These are phyloP conservation scores for Euproctis similis DNA, from an alignment of 2,888 invertebrate genomes.

Conservation along the genomic window DNA sequence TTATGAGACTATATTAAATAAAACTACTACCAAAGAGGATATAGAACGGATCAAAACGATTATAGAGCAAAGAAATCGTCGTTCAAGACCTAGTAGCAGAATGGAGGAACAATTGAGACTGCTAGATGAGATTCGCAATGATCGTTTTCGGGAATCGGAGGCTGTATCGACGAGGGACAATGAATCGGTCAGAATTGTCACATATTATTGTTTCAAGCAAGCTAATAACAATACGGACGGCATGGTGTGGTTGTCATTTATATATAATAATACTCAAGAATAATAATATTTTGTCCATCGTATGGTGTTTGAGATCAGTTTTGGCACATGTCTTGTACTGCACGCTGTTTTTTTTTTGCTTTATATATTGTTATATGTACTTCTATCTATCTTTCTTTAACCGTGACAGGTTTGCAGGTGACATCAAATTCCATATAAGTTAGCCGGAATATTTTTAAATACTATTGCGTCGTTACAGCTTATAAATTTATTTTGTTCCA, in stretches of 20 bases:
- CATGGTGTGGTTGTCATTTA: constrained; percentile 11
- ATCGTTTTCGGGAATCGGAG: constrained; percentile 52
- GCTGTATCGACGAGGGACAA: constrained; percentile 42
- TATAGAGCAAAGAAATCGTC: constrained; percentile 36
- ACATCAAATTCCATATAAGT: too few species aligned
- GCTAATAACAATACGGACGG: constrained; percentile 5
- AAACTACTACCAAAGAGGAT: constrained; percentile 43
- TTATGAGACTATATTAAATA: constrained; percentile 57
- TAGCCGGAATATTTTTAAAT: too few species aligned
- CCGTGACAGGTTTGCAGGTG: too few species aligned
- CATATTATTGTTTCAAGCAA: constrained; percentile 7
- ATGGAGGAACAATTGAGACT: constrained; percentile 59
- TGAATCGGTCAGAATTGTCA: constrained; percentile 57
- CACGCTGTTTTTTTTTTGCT: constrained; percentile 10
- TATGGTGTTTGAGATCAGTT: constrained; percentile 6
- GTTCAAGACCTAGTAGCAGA: constrained; percentile 47
- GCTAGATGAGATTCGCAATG: constrained; percentile 54
- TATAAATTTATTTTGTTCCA: not conserved
- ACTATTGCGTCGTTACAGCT: too few species aligned
- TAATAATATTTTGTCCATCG: constrained; percentile 3
- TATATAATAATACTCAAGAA: not conserved
- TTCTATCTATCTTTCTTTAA: constrained; percentile 4
- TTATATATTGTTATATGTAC: constrained; percentile 8
- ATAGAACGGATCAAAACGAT: constrained; percentile 40
- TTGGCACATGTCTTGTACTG: constrained; percentile 6